phyloP scores from a whole-genome alignment of 1,140 invertebrate species.

The Panagrolaimus sp. region DNA sequence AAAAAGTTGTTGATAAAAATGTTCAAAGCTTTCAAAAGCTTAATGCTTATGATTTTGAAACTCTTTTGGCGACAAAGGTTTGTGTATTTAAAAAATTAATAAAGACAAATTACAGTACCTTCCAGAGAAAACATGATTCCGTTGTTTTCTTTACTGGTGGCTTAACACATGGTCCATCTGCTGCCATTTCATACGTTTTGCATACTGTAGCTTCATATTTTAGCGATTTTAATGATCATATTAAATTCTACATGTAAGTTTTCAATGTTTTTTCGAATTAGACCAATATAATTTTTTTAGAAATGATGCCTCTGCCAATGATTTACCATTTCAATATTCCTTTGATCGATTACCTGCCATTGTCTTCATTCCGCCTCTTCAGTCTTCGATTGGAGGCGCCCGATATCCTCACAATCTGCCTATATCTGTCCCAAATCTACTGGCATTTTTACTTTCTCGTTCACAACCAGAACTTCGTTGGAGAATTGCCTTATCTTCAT shows the following conservation, averaged over 20 bases:
- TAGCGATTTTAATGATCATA: background rate
- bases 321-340: background rate
- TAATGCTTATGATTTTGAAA: background rate
- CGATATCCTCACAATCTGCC: background rate
- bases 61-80: background rate
- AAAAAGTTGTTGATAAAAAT: too few species aligned
- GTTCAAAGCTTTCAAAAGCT: too few species aligned
- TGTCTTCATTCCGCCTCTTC: background rate
- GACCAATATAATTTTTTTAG: background rate
- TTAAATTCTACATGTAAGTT: conserved; percentile 11
- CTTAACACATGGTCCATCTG: background rate
- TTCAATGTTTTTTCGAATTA: background rate
- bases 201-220: conserved; percentile 6
- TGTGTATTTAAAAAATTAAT: too few species aligned
- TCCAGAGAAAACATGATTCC: background rate
- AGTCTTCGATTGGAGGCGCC: background rate
- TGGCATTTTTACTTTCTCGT: background rate
- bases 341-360: background rate
- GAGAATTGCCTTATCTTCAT: background rate
- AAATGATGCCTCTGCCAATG: background rate
- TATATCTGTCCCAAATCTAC: background rate
- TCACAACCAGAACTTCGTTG: background rate
- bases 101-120: too few species aligned
- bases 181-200: background rate
- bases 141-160: conserved; percentile 2